Conservation (phyloP, 1,140 invertebrate genomes). For the Conus ventricosus region DNA sequence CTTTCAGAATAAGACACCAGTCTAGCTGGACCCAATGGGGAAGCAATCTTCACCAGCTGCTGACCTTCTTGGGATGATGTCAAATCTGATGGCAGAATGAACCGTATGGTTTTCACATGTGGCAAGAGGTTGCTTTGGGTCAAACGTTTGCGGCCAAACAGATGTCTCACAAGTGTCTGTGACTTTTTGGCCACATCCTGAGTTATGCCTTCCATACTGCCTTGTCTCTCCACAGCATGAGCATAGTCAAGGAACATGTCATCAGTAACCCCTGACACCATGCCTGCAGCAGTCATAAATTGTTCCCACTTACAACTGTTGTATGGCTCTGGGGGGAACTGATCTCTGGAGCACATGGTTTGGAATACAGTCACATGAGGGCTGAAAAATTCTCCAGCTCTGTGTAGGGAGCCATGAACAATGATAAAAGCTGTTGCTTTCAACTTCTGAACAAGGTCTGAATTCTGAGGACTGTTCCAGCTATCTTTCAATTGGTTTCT, state of each 20-base stretch:
- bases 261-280: not conserved
- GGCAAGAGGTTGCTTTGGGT: not conserved
- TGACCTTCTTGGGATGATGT: not conserved
- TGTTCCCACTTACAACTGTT: not conserved
- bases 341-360: not conserved
- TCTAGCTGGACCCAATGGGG: not conserved
- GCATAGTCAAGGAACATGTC: conserved; percentile 18
- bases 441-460: not conserved
- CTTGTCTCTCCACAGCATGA: not conserved
- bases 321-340: conserved; percentile 21
- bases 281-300: conserved; percentile 6
- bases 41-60: conserved; percentile 1
- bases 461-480: not conserved
- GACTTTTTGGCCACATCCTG: not conserved
- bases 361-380: not conserved
- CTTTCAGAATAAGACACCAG: conserved; percentile 44
- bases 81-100: conserved; percentile 41
- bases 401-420: not conserved
- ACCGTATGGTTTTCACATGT: conserved; percentile 40
- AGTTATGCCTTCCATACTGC: not conserved
- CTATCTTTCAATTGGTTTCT: not conserved
- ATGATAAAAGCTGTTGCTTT: conserved; percentile 2
- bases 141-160: not conserved
- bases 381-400: conserved; percentile 23
- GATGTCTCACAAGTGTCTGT: conserved; percentile 1